Conservation (phyloP, 92 coral and sea anemone genomes). For the Montipora capitata region DNA sequence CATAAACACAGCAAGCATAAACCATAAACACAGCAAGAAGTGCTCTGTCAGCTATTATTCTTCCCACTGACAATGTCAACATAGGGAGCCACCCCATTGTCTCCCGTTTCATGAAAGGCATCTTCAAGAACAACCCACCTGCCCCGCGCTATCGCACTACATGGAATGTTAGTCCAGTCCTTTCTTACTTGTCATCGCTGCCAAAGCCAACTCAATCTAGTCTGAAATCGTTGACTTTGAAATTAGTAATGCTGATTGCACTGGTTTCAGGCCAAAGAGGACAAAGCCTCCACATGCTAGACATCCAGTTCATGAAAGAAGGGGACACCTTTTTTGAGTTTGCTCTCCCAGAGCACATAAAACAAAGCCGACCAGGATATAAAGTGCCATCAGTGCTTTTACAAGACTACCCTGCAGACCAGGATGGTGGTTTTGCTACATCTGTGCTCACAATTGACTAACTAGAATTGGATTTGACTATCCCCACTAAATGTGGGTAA, state of each 20-base stretch:
- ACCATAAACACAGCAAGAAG: slow-evolving; percentile 72
- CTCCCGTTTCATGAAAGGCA: slow-evolving; percentile 75
- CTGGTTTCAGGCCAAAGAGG: slow-evolving; percentile 55
- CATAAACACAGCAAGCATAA: too few species aligned
- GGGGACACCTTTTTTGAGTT: slow-evolving; percentile 21
- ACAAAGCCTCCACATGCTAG: slow-evolving; percentile 52
- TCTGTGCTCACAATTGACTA: slow-evolving; percentile 25
- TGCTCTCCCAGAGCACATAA: slow-evolving; percentile 42
- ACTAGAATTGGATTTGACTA: slow-evolving; percentile 10
- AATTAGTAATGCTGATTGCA: slow-evolving; percentile 30
- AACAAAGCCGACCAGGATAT: slow-evolving; percentile 45
- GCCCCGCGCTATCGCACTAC: slow-evolving; percentile 62
- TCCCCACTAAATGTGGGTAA: not conserved
- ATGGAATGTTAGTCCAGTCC: slow-evolving; percentile 61
- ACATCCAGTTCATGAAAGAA: slow-evolving; percentile 56
- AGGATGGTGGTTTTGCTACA: slow-evolving; percentile 29
- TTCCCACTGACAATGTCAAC: slow-evolving; percentile 30
- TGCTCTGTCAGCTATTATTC: slow-evolving; percentile 64
- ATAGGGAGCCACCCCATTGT: slow-evolving; percentile 58
- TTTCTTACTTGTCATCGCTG: slow-evolving; percentile 44
- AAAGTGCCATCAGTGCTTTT: slow-evolving; percentile 43
- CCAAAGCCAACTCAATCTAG: too few species aligned
- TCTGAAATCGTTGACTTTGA: slow-evolving; percentile 25
- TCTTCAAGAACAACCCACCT: slow-evolving; percentile 60
- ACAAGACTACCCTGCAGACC: slow-evolving; percentile 48